phyloP scores from a whole-genome alignment of 2,113 vertebrate genomes.

The Notiomystis cincta region DNA sequence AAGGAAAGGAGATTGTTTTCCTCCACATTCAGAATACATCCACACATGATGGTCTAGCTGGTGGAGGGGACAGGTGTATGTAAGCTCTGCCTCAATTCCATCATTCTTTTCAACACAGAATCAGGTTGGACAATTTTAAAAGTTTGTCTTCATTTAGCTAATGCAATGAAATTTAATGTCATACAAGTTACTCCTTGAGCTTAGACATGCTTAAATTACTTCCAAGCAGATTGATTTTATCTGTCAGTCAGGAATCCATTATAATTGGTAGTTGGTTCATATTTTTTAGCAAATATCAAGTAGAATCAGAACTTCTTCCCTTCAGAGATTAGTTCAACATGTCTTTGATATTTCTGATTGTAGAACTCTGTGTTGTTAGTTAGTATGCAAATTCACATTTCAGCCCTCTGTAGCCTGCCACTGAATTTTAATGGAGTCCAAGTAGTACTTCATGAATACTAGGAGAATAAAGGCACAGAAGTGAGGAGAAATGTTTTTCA shows the following conservation, averaged over 20 bases:
- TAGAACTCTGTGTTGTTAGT: not conserved
- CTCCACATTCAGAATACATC: not conserved
- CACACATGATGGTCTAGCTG: not conserved
- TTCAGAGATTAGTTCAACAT: not conserved
- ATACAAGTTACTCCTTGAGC: not conserved
- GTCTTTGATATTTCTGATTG: conserved; percentile 23
- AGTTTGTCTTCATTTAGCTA: not conserved
- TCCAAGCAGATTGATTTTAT: not conserved
- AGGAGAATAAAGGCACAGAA: not conserved
- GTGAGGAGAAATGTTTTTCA: not conserved
- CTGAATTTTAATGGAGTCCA: not conserved
- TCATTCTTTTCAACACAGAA: not conserved
- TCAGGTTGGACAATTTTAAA: not conserved
- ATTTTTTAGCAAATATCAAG: conserved; percentile 10
- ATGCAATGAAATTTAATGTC: not conserved
- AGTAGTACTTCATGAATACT: not conserved
- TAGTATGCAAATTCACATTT: not conserved
- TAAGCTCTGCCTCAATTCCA: not conserved
- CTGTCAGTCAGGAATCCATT: not conserved
- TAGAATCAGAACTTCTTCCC: not conserved
- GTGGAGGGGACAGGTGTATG: not conserved
- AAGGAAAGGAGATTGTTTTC: not conserved
- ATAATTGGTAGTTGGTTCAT: not conserved
- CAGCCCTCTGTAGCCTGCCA: not conserved
- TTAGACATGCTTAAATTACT: not conserved